Evolutionary conservation across 2,888 invertebrate genomes (phyloP), one percentile per base, ranked within the genome.

Genomic region (Clepsis dumicolana): DNA sequence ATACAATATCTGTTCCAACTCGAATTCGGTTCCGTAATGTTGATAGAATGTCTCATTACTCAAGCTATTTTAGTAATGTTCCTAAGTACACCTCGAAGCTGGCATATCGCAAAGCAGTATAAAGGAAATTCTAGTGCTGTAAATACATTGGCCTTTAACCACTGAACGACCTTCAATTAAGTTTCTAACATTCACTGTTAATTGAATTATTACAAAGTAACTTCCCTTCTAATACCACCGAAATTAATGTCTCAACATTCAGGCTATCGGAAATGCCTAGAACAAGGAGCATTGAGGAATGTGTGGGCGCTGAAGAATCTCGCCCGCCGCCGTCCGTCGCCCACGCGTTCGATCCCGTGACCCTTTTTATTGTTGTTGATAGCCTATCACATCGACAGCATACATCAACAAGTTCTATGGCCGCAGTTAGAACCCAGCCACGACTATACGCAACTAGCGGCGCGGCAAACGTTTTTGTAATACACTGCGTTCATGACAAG

Each of bases 281-380:
- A 41, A 35, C n/a, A 38, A 4, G 8, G 38, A n/a, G 38, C 38
- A n/a, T 29, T 3, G 38, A 38, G 1, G 38, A 38, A n/a, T n/a
- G 38, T 14, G 38, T 38, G 7, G 44, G 44, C 1, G 1, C 44
- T 44, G 18, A 21, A 21, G 48, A 21, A 10, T 3, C 24, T 4
- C 5, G 16, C 16, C 48, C 29, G 38, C 65, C 38, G 5, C 5
- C 60, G 60, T 53, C 29, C 16, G 32, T 65, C 53, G n/a, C 66
- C 35, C 62, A 38, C 48, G 62, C 35, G 25, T n/a, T 66, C 61
- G 59, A 64, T 53, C 50, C 41, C 61, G 12, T 59, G 70, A 65
- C 70, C 70, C 62, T 70, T 70, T 70, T 65, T 70, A 70, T 70
- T 70, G 70, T 65, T 65, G 70, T 70, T 70, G 70, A 70, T 70